Percentiles rank a stretch among this genome's conserved stretches.
Evolutionary conservation across 53 echinoderm and acorn worm species (phyloP).

Genomic region (Crossaster papposus): DNA sequence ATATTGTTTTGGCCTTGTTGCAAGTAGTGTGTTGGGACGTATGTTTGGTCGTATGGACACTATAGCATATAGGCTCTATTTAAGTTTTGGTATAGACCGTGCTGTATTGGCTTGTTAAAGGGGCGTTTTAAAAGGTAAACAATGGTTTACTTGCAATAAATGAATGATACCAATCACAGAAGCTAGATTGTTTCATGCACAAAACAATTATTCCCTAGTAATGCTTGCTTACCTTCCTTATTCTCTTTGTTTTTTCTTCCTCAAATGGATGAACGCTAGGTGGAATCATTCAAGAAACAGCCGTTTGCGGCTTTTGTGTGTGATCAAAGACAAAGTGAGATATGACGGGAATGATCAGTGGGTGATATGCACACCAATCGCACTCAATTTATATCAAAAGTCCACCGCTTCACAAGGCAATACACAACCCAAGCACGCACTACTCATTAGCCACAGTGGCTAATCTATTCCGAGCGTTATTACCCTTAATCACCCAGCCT

Average conservation of each 20-base stretch:
- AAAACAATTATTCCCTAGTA: too few relatives aligned
- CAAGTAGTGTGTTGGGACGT: too few relatives aligned
- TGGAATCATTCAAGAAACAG: constrained; percentile 18
- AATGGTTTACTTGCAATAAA: too few relatives aligned
- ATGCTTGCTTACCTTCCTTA: too few relatives aligned
- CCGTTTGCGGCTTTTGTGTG: background rate
- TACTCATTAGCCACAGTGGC: constrained; percentile 8
- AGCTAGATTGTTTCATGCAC: too few relatives aligned
- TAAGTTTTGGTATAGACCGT: too few relatives aligned
- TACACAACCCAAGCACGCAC: constrained; percentile 36
- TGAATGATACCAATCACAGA: too few relatives aligned
- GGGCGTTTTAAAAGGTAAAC: too few relatives aligned
- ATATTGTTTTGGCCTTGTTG: too few relatives aligned
- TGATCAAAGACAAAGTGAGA: background rate
- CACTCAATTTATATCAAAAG: constrained; percentile 40
- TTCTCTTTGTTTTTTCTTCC: background rate
- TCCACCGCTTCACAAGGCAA: constrained; percentile 2
- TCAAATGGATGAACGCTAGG: background rate
- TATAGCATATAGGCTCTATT: too few relatives aligned
- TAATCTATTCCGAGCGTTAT: constrained; percentile 8
- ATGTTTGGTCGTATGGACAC: too few relatives aligned
- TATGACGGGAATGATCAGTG: constrained; percentile 20
- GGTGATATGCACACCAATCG: constrained; percentile 9
- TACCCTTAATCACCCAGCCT: constrained; percentile 32
- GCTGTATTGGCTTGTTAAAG: too few relatives aligned